Base-by-base conservation (phyloP, 92 coral and sea anemone species). In the Blastomussa wellsi region DNA sequence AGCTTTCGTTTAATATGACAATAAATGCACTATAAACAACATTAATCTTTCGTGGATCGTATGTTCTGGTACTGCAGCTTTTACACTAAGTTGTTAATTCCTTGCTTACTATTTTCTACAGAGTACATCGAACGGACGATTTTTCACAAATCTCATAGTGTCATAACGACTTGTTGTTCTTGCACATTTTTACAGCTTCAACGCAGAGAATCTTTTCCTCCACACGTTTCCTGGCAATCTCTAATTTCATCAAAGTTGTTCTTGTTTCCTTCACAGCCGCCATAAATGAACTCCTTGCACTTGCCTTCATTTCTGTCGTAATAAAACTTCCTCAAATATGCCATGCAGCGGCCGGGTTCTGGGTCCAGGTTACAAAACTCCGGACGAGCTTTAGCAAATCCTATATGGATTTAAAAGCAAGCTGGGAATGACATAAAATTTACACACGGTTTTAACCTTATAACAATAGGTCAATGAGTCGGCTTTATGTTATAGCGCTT, bases 221-320 rank as follows among this genome's bases (percentile, higher is more conserved):
- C 79, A 84, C 96, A 93, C 5, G 82, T 73, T 11, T 80, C 75
- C 42, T 86, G 74, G 47, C 96, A 93, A 22, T 79, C 89, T 9
- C 52, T 87, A 32, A 16, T 31, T 31, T 80, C 76, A n/a, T 88
- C 89, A 67, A 93, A 93, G 51, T 80, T 91, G 79, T 93, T 93
- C 44, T 70, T 42, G 80, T 93, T 93, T 1, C 96, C 96, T 29
- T 69, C 77, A 38, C 96, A 93, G 0, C 96, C 96, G 20, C 96
- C 96, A 60, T 86, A 93, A 74, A 93, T 79, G 62, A 93, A 93
- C 38, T 82, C 74, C 24, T 74, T 74, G 77, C 94, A 93, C 62
- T 77, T 49, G 24, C 86, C 82, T 39, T n/a, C 66, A 52, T 69
- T 74, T 15, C 44, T 48, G 85, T 93, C 86, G 59, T 83, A 93